A percentile compares a stretch with the other conserved stretches of the same genome.
Evolutionary conservation across 2,797 vertebrate species (phyloP).

Genomic region (Clarias laeviceps): DNA sequence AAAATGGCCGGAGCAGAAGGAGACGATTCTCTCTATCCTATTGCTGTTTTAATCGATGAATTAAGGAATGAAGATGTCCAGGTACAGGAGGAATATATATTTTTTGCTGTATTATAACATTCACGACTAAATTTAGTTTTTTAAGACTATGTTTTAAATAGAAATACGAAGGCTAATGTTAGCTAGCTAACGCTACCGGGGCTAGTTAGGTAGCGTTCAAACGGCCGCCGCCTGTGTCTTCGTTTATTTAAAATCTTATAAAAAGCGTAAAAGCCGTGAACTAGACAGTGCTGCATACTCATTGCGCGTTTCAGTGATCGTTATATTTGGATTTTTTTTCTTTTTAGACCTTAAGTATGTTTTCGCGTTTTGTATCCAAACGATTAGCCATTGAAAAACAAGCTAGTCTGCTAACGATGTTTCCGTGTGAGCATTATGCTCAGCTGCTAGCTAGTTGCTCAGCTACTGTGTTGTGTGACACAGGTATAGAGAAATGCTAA

Average conservation of each 20-base stretch:
- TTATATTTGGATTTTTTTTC: background rate
- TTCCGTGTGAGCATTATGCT: background rate
- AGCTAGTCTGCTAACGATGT: background rate
- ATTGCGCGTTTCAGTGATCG: background rate
- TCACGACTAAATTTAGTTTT: background rate
- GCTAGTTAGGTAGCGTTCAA: background rate
- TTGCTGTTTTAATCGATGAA: conserved; percentile 86
- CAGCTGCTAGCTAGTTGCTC: background rate
- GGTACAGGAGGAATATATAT: conserved; percentile 60
- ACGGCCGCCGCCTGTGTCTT: background rate
- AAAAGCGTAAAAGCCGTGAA: background rate
- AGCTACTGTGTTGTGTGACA: background rate
- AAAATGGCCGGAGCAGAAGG: conserved; percentile 88
- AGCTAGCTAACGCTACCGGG: background rate
- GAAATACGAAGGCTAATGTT: background rate
- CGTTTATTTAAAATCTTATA: background rate
- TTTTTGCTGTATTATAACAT: background rate
- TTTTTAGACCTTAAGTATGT: background rate
- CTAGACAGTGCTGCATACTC: fast-evolving
- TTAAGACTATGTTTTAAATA: background rate
- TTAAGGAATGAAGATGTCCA: conserved; percentile 86
- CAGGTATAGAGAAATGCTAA: background rate
- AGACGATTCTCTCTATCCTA: conserved; percentile 87
- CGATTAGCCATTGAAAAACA: background rate
- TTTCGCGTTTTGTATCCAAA: background rate